Evolutionary conservation across 2,888 invertebrate genomes (phyloP).

Genomic region (Chrysomela aeneicollis): DNA sequence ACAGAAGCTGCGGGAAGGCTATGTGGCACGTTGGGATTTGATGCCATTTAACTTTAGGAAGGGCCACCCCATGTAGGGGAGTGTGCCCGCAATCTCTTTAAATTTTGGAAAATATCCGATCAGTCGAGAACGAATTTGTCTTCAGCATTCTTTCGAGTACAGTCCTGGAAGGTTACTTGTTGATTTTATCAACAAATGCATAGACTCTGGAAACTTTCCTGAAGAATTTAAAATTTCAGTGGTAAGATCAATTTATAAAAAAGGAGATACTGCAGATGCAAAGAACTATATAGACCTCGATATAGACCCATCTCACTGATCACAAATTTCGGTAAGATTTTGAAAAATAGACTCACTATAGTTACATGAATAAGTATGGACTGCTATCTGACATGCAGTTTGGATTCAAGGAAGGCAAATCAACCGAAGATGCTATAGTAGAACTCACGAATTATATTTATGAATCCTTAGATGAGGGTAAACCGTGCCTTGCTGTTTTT

Average conservation of each 20-base stretch:
- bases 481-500: not conserved
- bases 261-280: too few species aligned
- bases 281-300: too few species aligned
- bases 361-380: not conserved
- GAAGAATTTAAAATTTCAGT: too few species aligned
- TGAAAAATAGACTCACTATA: not conserved
- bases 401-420: not conserved
- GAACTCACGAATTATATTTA: not conserved
- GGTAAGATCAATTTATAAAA: too few species aligned
- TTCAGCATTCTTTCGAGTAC: too few species aligned
- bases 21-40: not conserved
- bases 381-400: conserved; percentile 2
- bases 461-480: not conserved
- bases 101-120: too few species aligned
- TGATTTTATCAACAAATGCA: too few species aligned
- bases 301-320: not conserved
- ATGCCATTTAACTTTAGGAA: not conserved
- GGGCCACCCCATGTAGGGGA: not conserved
- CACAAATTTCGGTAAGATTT: not conserved
- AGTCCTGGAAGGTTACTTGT: too few species aligned
- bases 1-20: conserved; percentile 31
- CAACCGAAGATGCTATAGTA: not conserved
- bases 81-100: too few species aligned
- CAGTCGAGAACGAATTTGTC: too few species aligned
- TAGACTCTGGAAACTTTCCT: too few species aligned